A percentile compares a stretch with the other conserved stretches of the same genome.
Conservation (phyloP, 1,140 invertebrate genomes). For the Archivesica marissinica region DNA sequence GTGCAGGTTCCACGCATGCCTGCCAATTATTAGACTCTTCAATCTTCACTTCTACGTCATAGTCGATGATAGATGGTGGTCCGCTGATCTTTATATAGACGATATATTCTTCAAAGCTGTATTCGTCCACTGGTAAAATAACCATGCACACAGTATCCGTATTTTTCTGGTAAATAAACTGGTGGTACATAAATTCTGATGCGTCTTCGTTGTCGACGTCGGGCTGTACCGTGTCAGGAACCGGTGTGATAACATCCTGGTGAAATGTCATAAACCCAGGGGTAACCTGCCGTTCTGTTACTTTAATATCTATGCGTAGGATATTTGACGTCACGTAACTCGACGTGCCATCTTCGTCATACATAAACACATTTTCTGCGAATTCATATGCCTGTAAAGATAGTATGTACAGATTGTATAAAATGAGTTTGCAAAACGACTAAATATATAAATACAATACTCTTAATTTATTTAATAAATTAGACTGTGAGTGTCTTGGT, state of each 20-base stretch:
- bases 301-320: conserved; percentile 45
- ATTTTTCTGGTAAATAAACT: conserved; percentile 32
- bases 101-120: background rate
- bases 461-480: too few relatives aligned
- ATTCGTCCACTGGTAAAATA: background rate
- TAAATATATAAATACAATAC: background rate
- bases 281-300: background rate
- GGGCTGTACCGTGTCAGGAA: background rate
- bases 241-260: conserved; percentile 33
- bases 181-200: conserved; percentile 42
- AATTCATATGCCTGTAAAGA: conserved; percentile 56
- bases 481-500: too few relatives aligned
- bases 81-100: conserved; percentile 12
- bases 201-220: conserved; percentile 41
- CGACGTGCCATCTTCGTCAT: conserved; percentile 43
- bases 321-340: conserved; percentile 45
- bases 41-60: conserved; percentile 9
- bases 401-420: too few relatives aligned
- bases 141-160: conserved; percentile 39
- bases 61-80: conserved; percentile 21
- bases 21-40: background rate
- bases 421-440: too few relatives aligned
- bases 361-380: conserved; percentile 53
- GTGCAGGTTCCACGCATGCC: background rate
- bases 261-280: conserved; percentile 38